phyloP scores from a whole-genome alignment of 2,888 invertebrate species.

The Micoletzkya japonica region DNA sequence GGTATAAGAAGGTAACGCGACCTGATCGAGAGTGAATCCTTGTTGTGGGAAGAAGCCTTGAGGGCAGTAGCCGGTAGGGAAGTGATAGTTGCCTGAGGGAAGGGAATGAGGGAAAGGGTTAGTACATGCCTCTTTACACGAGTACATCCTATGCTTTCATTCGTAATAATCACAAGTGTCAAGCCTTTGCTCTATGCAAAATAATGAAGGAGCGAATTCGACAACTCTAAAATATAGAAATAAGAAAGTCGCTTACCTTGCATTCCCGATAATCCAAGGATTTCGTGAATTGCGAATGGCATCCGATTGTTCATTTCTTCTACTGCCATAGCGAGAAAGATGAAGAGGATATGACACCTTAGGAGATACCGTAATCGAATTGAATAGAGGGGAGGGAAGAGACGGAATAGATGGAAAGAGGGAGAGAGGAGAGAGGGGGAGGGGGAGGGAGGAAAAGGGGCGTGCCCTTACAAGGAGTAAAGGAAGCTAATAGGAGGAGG shows the following conservation, averaged over 20 bases:
- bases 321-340: conserved; percentile 40
- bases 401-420: conserved; percentile 7
- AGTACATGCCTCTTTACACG: too few relatives aligned
- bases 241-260: conserved; percentile 5
- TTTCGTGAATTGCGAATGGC: conserved; percentile 60
- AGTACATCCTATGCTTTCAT: too few relatives aligned
- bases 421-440: conserved; percentile 2
- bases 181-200: too few relatives aligned
- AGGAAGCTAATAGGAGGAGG: neutral
- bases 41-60: conserved; percentile 44
- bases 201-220: too few relatives aligned
- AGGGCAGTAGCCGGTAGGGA: conserved; percentile 37
- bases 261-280: conserved; percentile 48
- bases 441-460: neutral
- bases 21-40: conserved; percentile 13
- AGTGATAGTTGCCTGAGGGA: conserved; percentile 12
- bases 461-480: neutral
- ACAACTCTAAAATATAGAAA: too few relatives aligned
- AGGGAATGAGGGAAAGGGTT: too few relatives aligned
- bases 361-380: conserved; percentile 6
- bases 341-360: too few relatives aligned
- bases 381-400: neutral
- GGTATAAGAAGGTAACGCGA: too few relatives aligned
- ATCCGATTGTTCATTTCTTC: conserved; percentile 48
- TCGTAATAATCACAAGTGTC: too few relatives aligned